phyloP scores from a whole-genome alignment of 2,113 vertebrate species.

The Delphinus delphis region DNA sequence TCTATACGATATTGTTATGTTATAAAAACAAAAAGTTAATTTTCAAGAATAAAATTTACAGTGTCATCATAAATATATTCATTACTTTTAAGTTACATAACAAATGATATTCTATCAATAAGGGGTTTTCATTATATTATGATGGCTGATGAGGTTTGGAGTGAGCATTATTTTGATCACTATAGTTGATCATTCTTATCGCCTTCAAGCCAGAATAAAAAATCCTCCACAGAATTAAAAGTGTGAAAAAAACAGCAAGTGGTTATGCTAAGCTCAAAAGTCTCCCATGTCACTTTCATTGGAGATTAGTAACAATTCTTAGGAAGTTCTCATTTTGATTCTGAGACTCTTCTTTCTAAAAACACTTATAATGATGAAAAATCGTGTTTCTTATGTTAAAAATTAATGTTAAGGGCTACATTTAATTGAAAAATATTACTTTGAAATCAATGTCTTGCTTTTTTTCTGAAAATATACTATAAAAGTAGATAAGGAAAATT shows the following conservation, averaged over 20 bases:
- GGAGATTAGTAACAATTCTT: background rate
- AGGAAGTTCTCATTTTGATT: slow-evolving; percentile 25
- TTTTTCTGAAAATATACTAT: slow-evolving; percentile 18
- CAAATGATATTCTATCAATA: background rate
- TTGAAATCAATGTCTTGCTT: slow-evolving; percentile 14
- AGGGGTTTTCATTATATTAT: slow-evolving; percentile 41
- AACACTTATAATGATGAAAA: slow-evolving; percentile 39
- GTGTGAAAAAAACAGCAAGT: background rate
- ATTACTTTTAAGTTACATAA: slow-evolving; percentile 27
- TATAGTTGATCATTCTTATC: slow-evolving; percentile 21
- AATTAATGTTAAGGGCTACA: slow-evolving; percentile 27
- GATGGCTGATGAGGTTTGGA: background rate
- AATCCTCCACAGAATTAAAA: slow-evolving; percentile 11
- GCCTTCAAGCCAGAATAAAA: background rate
- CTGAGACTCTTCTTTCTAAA: background rate
- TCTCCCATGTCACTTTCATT: background rate
- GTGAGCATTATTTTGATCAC: background rate
- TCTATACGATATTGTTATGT: background rate
- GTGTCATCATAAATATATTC: background rate
- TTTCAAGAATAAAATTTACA: slow-evolving; percentile 47
- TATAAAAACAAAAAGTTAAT: slow-evolving; percentile 33
- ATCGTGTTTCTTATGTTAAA: background rate
- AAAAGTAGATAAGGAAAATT: slow-evolving; percentile 43
- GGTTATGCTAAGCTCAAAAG: background rate
- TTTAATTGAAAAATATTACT: slow-evolving; percentile 47